These are phyloP conservation scores for Chironomus riparius DNA, from an alignment of 2,888 invertebrate species.

Conservation along the genomic window DNA sequence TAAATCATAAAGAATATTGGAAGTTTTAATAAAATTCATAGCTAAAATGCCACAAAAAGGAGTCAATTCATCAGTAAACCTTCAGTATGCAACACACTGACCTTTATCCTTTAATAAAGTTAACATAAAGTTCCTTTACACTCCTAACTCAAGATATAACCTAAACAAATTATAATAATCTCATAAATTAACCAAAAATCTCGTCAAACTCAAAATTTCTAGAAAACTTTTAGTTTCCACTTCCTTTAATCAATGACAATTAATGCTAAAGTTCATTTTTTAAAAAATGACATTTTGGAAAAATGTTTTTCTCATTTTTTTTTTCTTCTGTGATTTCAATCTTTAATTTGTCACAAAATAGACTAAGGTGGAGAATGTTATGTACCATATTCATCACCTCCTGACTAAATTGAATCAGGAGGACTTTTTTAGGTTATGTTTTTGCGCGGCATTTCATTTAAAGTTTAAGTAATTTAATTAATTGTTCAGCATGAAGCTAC, in stretches of 20 bases:
- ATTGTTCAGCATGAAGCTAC: too few relatives aligned
- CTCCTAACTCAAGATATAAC: too few relatives aligned
- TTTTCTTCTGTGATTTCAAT: neutral
- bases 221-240: neutral
- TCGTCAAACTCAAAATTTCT: too few relatives aligned
- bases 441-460: neutral
- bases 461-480: neutral
- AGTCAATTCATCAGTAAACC: too few relatives aligned
- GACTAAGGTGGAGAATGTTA: conserved; percentile 11
- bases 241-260: neutral
- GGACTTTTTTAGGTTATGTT: neutral
- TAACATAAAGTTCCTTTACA: too few relatives aligned
- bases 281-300: neutral
- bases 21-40: too few relatives aligned
- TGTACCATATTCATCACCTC: neutral
- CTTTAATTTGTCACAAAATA: neutral
- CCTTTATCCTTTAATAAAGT: too few relatives aligned
- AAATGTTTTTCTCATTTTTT: neutral
- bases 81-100: too few relatives aligned
- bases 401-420: neutral
- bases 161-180: too few relatives aligned
- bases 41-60: too few relatives aligned
- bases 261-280: neutral
- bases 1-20: too few relatives aligned
- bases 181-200: too few relatives aligned